Conservation (phyloP, 2,888 invertebrate genomes). For the Linnaemya vulpina region DNA sequence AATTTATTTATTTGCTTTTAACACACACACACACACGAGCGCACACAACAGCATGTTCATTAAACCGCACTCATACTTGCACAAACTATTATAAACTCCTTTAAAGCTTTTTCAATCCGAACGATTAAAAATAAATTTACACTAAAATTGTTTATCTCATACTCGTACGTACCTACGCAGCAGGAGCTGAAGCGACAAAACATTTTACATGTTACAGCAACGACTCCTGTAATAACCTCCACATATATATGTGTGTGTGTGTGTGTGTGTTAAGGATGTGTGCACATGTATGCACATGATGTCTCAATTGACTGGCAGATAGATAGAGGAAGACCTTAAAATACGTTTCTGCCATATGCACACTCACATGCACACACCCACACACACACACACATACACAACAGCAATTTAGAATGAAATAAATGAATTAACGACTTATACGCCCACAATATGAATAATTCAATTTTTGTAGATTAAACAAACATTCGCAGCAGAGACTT, state of each 20-base stretch:
- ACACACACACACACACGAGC: not conserved
- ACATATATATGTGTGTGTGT: too few species aligned
- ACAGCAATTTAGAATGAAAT: constrained; percentile 54
- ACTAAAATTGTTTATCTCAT: constrained; percentile 66
- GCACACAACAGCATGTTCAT: not conserved
- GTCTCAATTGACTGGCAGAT: constrained; percentile 45
- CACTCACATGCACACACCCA: not conserved
- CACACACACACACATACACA: constrained; percentile 1
- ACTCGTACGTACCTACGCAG: constrained; percentile 19
- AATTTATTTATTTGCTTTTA: constrained; percentile 38
- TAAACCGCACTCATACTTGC: not conserved
- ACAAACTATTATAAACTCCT: constrained; percentile 41
- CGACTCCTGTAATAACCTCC: constrained; percentile 71
- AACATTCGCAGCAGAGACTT: constrained; percentile 42
- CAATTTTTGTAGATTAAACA: constrained; percentile 67
- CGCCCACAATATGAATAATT: constrained; percentile 74
- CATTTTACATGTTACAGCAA: constrained; percentile 70
- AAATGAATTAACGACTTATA: constrained; percentile 73
- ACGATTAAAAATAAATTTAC: constrained; percentile 70
- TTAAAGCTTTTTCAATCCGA: constrained; percentile 52
- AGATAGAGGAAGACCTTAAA: constrained; percentile 16
- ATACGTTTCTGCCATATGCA: not conserved
- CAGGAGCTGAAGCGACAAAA: constrained; percentile 40
- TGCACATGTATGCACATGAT: constrained; percentile 2
- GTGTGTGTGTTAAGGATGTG: constrained; percentile 67